A percentile compares a stretch with the other conserved stretches of the same genome.
phyloP scores from a whole-genome alignment of 2,113 vertebrate species.

The mouse (Mus musculus) region DNA sequence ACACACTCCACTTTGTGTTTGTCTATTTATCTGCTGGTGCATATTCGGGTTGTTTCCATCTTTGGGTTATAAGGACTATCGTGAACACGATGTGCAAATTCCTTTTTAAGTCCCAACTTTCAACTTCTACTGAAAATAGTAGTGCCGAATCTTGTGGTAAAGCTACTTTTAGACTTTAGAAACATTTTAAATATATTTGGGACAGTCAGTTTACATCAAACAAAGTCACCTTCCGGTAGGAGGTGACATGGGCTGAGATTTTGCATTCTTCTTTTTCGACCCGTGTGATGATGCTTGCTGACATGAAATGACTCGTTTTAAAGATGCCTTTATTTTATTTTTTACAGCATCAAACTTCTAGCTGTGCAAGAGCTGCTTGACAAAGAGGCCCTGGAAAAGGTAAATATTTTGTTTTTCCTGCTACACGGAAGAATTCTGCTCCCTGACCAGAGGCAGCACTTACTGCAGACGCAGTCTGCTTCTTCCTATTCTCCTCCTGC shows the following conservation, averaged over 20 bases:
- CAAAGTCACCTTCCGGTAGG: background rate
- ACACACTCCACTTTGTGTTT: background rate
- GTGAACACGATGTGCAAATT: background rate
- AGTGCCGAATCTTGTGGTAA: background rate
- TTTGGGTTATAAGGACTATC: background rate
- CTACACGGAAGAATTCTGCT: background rate
- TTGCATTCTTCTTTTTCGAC: background rate
- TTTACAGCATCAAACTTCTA: conserved; percentile 95
- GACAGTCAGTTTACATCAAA: background rate
- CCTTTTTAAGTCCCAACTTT: background rate
- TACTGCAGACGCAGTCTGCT: background rate
- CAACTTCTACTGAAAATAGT: background rate
- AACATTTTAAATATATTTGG: background rate
- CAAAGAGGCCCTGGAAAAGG: conserved; percentile 96
- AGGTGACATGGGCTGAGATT: background rate
- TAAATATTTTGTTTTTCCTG: conserved; percentile 79
- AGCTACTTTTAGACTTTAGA: conserved; percentile 13
- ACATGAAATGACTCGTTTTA: conserved; percentile 64
- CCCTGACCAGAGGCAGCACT: background rate
- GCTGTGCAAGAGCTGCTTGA: conserved; percentile 97
- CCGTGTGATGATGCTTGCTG: conserved; percentile 1
- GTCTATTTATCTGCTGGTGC: background rate
- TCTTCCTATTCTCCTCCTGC: background rate
- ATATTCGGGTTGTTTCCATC: background rate
- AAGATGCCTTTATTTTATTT: conserved; percentile 55